Conservation (phyloP, 2,113 vertebrate species). For the Bos indicus region DNA sequence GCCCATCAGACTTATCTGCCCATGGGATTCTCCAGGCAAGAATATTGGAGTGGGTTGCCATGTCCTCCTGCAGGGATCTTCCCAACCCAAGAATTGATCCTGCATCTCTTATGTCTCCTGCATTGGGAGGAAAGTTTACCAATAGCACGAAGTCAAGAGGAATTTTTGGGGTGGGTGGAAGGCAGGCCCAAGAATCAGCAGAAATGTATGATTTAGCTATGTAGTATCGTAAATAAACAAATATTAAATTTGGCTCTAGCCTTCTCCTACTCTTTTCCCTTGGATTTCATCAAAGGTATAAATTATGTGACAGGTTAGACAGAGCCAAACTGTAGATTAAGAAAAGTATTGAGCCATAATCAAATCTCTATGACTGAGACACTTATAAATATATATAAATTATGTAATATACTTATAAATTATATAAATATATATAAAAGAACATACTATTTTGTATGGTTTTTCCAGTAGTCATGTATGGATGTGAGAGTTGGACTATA, state of each 20-base stretch:
- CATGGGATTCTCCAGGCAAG: neutral
- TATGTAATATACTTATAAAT: neutral
- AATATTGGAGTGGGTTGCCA: neutral
- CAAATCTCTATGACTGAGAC: neutral
- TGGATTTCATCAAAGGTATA: neutral
- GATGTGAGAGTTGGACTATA: neutral
- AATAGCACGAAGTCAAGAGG: neutral
- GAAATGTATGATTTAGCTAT: neutral
- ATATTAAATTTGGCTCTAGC: neutral
- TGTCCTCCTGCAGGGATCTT: neutral
- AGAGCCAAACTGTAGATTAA: neutral
- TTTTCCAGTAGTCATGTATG: neutral
- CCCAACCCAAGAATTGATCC: neutral
- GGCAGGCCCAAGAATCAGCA: neutral
- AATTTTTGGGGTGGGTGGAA: neutral
- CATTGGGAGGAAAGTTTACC: neutral
- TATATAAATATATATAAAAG: neutral
- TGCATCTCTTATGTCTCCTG: neutral
- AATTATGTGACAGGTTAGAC: neutral
- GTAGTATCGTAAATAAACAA: neutral
- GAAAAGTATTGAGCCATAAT: neutral
- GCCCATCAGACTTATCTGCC: neutral
- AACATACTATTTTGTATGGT: neutral
- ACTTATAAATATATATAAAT: neutral
- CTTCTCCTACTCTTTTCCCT: neutral